Evolutionary conservation across 1,140 invertebrate genomes (phyloP), one percentile per base, ranked within the genome.

Genomic region (Drosophila persimilis): DNA sequence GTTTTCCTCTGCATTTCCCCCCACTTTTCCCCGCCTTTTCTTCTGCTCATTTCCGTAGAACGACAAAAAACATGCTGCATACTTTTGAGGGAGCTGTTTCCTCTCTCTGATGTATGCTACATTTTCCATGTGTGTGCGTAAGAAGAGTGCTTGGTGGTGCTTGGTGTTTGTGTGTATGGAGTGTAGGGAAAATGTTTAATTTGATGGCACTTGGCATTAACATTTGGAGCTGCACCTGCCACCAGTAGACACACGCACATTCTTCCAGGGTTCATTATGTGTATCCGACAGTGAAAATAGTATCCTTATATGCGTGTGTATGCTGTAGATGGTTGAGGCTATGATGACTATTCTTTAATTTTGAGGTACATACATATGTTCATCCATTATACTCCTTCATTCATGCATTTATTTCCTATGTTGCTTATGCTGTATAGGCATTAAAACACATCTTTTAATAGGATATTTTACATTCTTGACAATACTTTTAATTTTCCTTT

Each of bases 141-240:
- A 20, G 24, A 53, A 39, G 24, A 51, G 29, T 17, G 17, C 17
- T 17, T 17, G 17, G 17, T 66, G 39, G 20, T 66, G 39, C 43
- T 20, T 3, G 26, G 2, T 41, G 44, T 58, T 44, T 59, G 35
- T 26, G 35, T 26, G 7, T 44, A 20, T 71, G 44, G 31, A 41
- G 62, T 29, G 50, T 7, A 11, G 60, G 17, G 29, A 54, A 80
- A 86, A 67, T 77, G 58, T 77, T 81, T 75, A 75, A 77, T 72
- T 77, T 80, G 57, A 85, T 84, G 65, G 51, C 75, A 64, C 52
- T 61, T 79, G 72, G 67, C 80, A 64, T 77, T 85, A 77, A 70
- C 80, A 80, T 85, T 84, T 57, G 65, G 35, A 70, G 24, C 55
- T 73, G 65, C 72, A 83, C 60, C 79, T 81, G 78, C 60, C 41